Conservation (phyloP, 2,113 vertebrate genomes). For the Prinia subflava region DNA sequence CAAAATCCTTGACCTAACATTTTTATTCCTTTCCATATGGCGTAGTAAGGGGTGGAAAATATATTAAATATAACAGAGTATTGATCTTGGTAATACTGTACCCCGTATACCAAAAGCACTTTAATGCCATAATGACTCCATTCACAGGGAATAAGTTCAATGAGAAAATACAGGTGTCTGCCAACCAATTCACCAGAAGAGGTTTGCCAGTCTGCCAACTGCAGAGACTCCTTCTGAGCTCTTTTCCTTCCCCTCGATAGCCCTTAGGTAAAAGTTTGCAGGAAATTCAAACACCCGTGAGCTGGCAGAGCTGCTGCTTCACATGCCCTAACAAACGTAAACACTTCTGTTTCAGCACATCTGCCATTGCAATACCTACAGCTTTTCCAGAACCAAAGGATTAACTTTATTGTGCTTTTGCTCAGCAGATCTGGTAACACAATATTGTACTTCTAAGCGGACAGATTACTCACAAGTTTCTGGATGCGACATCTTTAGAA, state of each 20-base stretch:
- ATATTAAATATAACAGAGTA: not conserved
- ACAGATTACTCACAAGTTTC: conserved; percentile 72
- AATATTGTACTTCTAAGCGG: conserved; percentile 69
- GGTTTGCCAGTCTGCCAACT: not conserved
- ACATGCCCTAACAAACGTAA: conserved; percentile 30
- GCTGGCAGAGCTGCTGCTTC: not conserved
- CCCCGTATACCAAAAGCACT: not conserved
- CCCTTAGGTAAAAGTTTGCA: not conserved
- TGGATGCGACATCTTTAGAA: conserved; percentile 74
- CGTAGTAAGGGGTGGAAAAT: not conserved
- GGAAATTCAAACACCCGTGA: conserved; percentile 42
- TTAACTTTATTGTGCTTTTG: conserved; percentile 77
- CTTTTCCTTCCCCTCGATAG: not conserved
- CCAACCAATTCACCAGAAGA: not conserved
- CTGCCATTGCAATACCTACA: conserved; percentile 67
- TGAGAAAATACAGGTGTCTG: not conserved
- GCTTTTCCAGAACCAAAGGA: conserved; percentile 67
- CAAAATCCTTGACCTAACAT: not conserved
- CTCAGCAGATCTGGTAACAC: conserved; percentile 75
- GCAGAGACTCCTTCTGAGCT: not conserved
- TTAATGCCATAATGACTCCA: not conserved
- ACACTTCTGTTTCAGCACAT: conserved; percentile 69
- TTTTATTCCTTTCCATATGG: not conserved
- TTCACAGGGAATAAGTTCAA: not conserved
- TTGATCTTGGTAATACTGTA: not conserved